A percentile compares a stretch with the other conserved stretches of the same genome.
These are phyloP conservation scores for Cartodere bifasciata DNA, from an alignment of 2,888 invertebrate species.

Conservation along the genomic window DNA sequence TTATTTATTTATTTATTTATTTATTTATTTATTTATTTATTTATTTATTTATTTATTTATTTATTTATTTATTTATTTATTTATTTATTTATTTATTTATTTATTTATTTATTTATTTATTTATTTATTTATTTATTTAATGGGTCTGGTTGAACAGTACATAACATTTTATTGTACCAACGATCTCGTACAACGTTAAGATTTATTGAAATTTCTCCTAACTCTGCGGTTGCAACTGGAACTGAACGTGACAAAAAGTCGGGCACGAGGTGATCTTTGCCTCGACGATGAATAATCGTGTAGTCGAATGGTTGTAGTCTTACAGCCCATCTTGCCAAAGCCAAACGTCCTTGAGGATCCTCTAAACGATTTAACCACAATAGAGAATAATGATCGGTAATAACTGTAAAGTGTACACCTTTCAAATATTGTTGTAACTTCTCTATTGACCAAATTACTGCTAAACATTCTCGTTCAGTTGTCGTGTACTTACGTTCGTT, in stretches of 20 bases:
- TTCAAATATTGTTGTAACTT: constrained; percentile 13
- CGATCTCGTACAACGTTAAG: no score
- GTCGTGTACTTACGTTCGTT: constrained; percentile 13
- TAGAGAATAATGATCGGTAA: constrained; percentile 13
- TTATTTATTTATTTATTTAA: no score
- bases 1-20: no score
- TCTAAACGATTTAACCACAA: constrained; percentile 10
- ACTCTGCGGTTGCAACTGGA: no score
- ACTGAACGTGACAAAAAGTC: constrained; percentile 5
- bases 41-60: no score
- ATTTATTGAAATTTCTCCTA: no score
- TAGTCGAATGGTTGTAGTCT: constrained; percentile 9
- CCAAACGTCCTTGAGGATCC: constrained; percentile 2
- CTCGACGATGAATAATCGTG: constrained; percentile 10
- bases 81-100: no score
- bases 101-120: no score
- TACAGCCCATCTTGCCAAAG: constrained; percentile 8
- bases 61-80: no score
- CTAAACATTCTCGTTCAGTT: constrained; percentile 15
- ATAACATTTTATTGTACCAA: no score
- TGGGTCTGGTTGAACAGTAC: no score
- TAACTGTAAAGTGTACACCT: constrained; percentile 11
- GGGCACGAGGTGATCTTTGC: constrained; percentile 7
- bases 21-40: no score
- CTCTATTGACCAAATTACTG: constrained; percentile 13